These are phyloP conservation scores for Megalurothrips usitatus DNA, from an alignment of 2,888 invertebrate genomes.

Conservation along the genomic window DNA sequence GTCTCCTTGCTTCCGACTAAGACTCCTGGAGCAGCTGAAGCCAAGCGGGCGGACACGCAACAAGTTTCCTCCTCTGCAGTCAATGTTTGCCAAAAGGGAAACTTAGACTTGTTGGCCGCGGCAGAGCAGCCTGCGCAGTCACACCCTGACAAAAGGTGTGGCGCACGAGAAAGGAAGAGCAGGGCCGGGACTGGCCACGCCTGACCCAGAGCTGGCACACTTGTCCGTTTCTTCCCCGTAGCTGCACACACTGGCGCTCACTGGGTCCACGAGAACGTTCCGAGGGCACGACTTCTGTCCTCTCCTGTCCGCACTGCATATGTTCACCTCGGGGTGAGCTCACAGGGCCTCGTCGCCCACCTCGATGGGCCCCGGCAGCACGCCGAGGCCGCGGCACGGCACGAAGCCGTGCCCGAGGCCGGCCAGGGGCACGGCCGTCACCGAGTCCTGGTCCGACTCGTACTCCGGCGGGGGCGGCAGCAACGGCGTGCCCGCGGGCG, in stretches of 20 bases:
- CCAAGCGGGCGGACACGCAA: background rate
- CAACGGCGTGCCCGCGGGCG: background rate
- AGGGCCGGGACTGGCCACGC: background rate
- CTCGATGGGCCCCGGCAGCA: background rate
- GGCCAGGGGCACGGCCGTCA: background rate
- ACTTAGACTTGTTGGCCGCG: background rate
- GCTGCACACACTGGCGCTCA: background rate
- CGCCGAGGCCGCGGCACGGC: background rate
- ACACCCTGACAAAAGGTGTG: too few relatives aligned
- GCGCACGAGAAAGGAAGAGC: background rate
- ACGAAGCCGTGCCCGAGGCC: background rate
- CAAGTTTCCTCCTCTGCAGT: background rate
- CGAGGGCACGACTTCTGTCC: background rate
- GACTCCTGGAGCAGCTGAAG: background rate
- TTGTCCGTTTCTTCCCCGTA: background rate
- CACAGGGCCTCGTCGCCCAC: conserved; percentile 15
- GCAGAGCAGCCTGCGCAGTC: too few relatives aligned
- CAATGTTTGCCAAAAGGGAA: conserved; percentile 1
- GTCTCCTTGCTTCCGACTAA: background rate
- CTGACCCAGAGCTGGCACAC: background rate
- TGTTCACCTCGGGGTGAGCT: background rate
- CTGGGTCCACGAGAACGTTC: background rate
- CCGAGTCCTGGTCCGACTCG: conserved; percentile 5
- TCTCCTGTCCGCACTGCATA: background rate
- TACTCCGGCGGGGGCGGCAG: conserved; percentile 10